Evolutionary conservation across 2,797 vertebrate species (phyloP), one percentile per base, ranked within the genome.

Genomic region (Parambassis ranga): DNA sequence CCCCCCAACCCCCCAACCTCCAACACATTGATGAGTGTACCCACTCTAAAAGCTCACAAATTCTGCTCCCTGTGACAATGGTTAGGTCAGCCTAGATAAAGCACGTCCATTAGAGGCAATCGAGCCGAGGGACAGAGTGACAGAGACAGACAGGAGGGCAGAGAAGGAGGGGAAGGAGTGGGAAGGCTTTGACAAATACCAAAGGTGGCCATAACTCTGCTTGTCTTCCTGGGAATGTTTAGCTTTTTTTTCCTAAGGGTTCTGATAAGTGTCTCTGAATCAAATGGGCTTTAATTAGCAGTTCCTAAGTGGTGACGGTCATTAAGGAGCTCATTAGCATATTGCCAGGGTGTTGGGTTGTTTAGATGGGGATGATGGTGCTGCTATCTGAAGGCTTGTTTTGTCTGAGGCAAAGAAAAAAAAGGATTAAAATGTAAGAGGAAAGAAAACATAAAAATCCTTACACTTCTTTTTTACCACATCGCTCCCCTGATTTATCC

Each of bases 81-180:
- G 87, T 73, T 87, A 89, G 86, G 91, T 93, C 93, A 91, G 92
- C 90, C 83, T 92, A 93, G 83, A 93, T 91, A 93, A 93, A 94
- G 72, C 27, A 86, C 60, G 78, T 91, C 91, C 87, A 95, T 96
- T 95, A 95, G 89, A 91, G 90, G 93, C 78, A 79, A 89, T 80
- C 44, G 65, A 83, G 83, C 75, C 0, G 23, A 0, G 72, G 75
- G 78, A 80, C 78, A 82, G 71, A 67, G 79, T 81, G 80, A 81
- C 70, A 61, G 79, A 81, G 85, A 86, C 75, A 56, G 75, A 87
- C 87, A 77, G 82, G 71, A 58, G 82, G 67, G 83, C 71, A 81
- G 68, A 49, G 58, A 15, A 28, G 49, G 53, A 61, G 65, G 75
- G 26, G 69, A 44, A 46, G 65, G 69, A 52, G 65, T 67, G 1